Percentiles rank a stretch among this genome's conserved stretches.
phyloP scores from a whole-genome alignment of 1,140 invertebrate genomes.

The Thaumatotibia leucotreta region DNA sequence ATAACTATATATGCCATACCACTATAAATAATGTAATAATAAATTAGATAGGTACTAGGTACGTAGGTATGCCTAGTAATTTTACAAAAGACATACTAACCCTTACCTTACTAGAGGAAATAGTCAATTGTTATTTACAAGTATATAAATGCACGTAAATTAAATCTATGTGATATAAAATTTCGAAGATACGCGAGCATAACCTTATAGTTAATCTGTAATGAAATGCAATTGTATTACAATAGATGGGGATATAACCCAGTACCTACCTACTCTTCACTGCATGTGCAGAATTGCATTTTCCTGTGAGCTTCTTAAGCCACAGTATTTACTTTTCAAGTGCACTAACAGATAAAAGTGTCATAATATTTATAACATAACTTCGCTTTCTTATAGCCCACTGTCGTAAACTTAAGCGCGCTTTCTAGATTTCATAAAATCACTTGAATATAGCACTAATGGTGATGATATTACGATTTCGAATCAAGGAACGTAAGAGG shows the following conservation, averaged over 20 bases:
- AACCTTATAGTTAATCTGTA: conserved; percentile 39
- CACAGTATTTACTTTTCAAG: conserved; percentile 65
- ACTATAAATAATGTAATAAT: too few relatives aligned
- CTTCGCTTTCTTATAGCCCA: conserved; percentile 66
- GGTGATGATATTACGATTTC: conserved; percentile 42
- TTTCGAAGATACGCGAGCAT: conserved; percentile 26
- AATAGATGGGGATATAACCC: conserved; percentile 29
- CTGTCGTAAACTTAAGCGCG: conserved; percentile 59
- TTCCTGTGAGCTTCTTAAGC: conserved; percentile 32
- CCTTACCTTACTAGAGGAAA: neutral
- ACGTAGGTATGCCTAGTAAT: neutral
- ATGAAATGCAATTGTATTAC: conserved; percentile 43
- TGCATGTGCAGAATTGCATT: conserved; percentile 35
- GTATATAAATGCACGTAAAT: conserved; percentile 13
- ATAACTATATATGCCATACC: too few relatives aligned
- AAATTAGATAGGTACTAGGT: too few relatives aligned
- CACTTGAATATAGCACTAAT: neutral
- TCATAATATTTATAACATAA: conserved; percentile 74
- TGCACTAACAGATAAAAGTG: conserved; percentile 67
- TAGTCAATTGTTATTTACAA: conserved; percentile 17
- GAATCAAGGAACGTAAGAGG: conserved; percentile 41
- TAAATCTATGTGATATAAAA: conserved; percentile 30
- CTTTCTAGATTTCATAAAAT: conserved; percentile 39
- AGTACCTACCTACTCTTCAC: too few relatives aligned
- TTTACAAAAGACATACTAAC: neutral